Evolutionary conservation across 2,797 vertebrate genomes (phyloP).

Genomic region (Clamator glandarius): DNA sequence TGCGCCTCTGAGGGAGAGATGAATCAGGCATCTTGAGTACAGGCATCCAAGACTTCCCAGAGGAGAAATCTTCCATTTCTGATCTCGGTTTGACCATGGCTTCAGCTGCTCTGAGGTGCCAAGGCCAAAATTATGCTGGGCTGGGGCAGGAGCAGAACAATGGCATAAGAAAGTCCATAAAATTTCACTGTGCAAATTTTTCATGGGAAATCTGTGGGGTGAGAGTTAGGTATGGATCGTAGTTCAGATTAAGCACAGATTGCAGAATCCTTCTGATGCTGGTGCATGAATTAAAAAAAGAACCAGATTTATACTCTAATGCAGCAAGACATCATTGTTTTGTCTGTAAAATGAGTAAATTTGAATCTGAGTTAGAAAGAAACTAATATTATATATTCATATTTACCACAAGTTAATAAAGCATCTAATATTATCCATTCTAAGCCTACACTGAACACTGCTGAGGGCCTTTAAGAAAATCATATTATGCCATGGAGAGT

Average conservation of each 20-base stretch:
- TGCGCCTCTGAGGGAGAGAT: neutral
- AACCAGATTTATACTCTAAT: neutral
- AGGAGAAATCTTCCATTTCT: neutral
- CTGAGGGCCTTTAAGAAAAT: neutral
- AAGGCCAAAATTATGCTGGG: neutral
- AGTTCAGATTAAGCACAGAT: neutral
- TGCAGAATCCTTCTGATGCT: neutral
- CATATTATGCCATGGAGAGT: neutral
- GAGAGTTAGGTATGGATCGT: accelerated
- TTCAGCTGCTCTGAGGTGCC: neutral
- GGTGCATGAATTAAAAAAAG: neutral
- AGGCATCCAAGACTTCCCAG: neutral
- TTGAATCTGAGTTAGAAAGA: neutral
- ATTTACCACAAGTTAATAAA: conserved; percentile 20
- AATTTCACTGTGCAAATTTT: neutral
- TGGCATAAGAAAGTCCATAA: neutral
- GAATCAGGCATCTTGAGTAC: neutral
- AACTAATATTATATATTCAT: neutral
- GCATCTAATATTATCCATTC: neutral
- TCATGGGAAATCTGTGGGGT: accelerated
- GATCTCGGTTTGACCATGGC: neutral
- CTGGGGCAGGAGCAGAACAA: neutral
- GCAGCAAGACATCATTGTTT: neutral
- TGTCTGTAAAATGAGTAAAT: neutral
- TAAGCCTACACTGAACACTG: neutral